phyloP scores from a whole-genome alignment of 2,888 invertebrate species.

The Macrophya alboannulata region DNA sequence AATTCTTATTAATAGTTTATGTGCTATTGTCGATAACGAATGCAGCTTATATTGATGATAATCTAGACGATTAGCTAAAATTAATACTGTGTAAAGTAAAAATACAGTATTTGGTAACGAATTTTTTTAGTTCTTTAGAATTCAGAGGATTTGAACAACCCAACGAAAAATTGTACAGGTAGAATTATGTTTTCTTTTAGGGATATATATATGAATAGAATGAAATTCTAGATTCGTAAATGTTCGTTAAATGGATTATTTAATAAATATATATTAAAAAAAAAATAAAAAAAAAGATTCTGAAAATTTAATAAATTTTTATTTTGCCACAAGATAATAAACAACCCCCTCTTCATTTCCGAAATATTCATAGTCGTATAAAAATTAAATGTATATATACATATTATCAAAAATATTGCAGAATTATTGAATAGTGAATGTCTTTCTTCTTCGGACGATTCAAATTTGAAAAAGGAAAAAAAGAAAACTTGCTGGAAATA shows the following conservation, averaged over 20 bases:
- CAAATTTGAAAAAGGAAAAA: neutral
- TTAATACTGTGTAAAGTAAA: conserved; percentile 19
- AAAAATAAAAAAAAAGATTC: neutral
- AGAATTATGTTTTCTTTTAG: neutral
- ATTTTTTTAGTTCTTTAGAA: neutral
- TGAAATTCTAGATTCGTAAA: neutral
- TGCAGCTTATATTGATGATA: neutral
- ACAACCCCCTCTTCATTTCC: neutral
- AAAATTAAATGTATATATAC: neutral
- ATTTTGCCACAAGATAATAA: neutral
- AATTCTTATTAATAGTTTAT: neutral
- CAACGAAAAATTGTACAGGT: neutral
- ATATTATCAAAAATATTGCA: neutral
- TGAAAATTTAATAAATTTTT: neutral
- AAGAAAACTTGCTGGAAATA: neutral
- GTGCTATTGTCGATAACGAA: neutral
- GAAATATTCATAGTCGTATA: neutral
- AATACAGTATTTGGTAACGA: neutral
- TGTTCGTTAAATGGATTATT: neutral
- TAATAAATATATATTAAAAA: too few relatives aligned
- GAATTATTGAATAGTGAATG: neutral
- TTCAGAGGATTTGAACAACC: neutral
- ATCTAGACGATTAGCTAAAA: neutral
- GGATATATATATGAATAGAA: neutral
- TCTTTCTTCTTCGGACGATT: neutral